phyloP scores from a whole-genome alignment of 2,113 vertebrate species.

The Manacus vitellinus region DNA sequence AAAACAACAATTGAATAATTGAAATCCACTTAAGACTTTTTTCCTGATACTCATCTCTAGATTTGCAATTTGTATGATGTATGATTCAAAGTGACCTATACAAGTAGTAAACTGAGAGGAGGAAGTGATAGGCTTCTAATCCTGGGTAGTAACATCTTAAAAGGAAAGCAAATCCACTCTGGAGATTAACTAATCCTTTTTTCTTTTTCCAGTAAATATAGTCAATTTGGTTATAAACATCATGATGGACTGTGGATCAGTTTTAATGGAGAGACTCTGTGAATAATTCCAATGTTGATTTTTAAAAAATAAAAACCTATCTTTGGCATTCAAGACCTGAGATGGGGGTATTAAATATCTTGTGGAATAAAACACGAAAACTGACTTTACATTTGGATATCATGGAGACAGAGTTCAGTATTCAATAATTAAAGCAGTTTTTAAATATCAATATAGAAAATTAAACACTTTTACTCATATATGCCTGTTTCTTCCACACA shows the following conservation, averaged over 20 bases:
- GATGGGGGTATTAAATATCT: not conserved
- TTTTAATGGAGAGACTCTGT: not conserved
- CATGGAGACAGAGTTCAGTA: not conserved
- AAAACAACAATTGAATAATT: not conserved
- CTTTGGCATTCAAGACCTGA: not conserved
- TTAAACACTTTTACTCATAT: not conserved
- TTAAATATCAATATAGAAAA: not conserved
- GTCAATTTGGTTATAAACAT: not conserved
- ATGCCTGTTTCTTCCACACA: not conserved
- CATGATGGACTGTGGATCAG: not conserved
- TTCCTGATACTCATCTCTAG: not conserved
- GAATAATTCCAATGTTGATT: not conserved
- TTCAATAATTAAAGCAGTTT: not conserved
- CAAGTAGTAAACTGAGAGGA: not conserved
- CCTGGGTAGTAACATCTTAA: not conserved
- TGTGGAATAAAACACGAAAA: not conserved
- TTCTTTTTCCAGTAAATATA: not conserved
- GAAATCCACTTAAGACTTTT: not conserved
- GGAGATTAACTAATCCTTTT: not conserved
- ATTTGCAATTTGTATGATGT: not conserved
- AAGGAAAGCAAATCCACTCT: not conserved
- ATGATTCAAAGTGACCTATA: not conserved
- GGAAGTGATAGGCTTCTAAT: not conserved
- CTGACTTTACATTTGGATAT: not conserved
- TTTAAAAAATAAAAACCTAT: not conserved